These are phyloP conservation scores for Cryptotis parvus DNA, from an alignment of 2,113 vertebrate species.

Conservation along the genomic window DNA sequence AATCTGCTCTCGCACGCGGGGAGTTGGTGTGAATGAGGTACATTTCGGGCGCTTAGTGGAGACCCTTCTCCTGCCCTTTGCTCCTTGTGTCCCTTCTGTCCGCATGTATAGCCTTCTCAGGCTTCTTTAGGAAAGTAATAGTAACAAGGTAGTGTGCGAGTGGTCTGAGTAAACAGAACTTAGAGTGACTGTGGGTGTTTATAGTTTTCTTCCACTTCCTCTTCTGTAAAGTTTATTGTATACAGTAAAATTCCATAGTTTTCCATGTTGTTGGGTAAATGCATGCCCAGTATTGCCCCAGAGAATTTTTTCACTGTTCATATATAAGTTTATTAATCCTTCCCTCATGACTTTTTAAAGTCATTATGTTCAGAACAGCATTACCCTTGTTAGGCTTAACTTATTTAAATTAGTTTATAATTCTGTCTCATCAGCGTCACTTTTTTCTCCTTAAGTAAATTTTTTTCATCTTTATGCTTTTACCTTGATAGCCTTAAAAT, in stretches of 20 bases:
- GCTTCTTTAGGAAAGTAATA: background rate
- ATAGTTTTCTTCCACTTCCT: background rate
- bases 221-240: no score
- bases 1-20: conserved; percentile 93
- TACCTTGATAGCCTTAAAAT: background rate
- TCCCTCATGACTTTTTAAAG: background rate
- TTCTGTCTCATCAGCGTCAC: background rate
- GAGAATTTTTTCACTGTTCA: conserved; percentile 15
- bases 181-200: background rate
- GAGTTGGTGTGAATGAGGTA: conserved; percentile 99
- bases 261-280: conserved; percentile 23
- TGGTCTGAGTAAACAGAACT: conserved; percentile 10
- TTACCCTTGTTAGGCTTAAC: background rate
- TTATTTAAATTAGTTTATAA: conserved; percentile 21
- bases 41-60: conserved; percentile 70
- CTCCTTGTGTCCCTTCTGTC: background rate
- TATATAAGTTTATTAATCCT: conserved; percentile 29
- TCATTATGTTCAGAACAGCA: background rate
- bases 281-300: background rate
- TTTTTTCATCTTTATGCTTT: conserved; percentile 30
- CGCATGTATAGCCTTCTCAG: background rate
- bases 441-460: background rate
- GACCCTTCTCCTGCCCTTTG: conserved; percentile 7
- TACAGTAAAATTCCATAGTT: background rate
- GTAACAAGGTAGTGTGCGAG: background rate